phyloP scores from a whole-genome alignment of 2,113 vertebrate genomes.

The Macrotus californicus region DNA sequence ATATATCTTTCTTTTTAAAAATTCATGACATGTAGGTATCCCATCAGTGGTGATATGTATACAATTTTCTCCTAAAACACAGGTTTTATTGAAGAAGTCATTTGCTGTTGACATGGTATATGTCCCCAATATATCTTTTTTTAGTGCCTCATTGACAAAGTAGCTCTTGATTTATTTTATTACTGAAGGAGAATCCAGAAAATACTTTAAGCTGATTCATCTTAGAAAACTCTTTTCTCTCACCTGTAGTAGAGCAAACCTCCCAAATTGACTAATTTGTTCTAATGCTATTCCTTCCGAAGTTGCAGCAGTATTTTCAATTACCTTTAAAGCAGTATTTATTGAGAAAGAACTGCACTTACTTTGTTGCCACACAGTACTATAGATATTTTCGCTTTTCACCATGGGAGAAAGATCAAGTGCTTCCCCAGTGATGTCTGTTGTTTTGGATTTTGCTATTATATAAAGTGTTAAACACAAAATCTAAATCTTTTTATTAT shows the following conservation, averaged over 20 bases:
- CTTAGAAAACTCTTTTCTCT: neutral
- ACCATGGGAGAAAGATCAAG: neutral
- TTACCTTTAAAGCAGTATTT: slow-evolving; percentile 34
- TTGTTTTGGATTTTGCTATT: neutral
- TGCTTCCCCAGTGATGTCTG: neutral
- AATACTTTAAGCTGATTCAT: slow-evolving; percentile 1
- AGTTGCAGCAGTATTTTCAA: slow-evolving; percentile 14
- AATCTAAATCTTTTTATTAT: neutral
- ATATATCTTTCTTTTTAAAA: neutral
- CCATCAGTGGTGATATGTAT: neutral
- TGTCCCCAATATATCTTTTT: neutral
- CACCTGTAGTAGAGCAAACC: neutral
- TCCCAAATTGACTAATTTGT: slow-evolving; percentile 30
- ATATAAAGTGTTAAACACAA: neutral
- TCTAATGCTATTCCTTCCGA: slow-evolving; percentile 3
- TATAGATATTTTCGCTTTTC: neutral
- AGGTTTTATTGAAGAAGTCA: neutral
- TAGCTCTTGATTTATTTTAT: slow-evolving; percentile 19
- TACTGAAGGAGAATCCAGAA: neutral
- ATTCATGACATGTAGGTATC: neutral
- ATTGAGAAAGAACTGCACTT: neutral
- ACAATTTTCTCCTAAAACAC: neutral
- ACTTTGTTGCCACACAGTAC: neutral
- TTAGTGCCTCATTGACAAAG: neutral
- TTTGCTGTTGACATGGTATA: neutral